Base-by-base conservation (phyloP, 2,113 vertebrate species). In the Diphyllodes magnificus region DNA sequence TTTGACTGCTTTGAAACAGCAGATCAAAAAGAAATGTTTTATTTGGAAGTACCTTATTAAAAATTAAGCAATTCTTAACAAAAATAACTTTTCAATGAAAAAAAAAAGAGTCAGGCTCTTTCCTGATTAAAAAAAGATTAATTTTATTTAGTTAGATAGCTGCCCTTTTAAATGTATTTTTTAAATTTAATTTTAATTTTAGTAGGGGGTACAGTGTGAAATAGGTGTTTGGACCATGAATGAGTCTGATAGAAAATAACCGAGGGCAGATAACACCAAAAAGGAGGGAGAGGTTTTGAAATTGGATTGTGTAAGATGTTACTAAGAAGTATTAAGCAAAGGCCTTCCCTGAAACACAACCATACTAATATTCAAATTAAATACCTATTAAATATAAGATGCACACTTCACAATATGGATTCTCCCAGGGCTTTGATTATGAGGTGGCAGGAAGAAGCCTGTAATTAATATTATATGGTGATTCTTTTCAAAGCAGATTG, bases 351-450 rank as follows among this genome's bases (percentile, higher is more conserved):
- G 59, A 92, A 92, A 94, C 49, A 63, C 50, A 70, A 33, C 45
- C 70, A 42, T 21, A 31, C 31, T 64, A 82, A 80, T 85, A 88
- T 35, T 92, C 45, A 92, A 90, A 90, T 92, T 76, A 80, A 86
- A 69, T 88, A 90, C 21, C 61, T 93, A 80, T 93, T 63, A 92
- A 80, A 93, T 83, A 63, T 59, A 81, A 92, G 82, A 47, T 86
- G 31, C 19, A 42, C 24, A 33, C 71, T 66, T 59, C 76, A 83
- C 71, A 90, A 47, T 70, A 66, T 15, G 51, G 42, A 70, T 90
- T 90, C 60, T 86, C 91, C 39, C 72, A 84, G 60, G 71, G 33
- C 76, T 94, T 92, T 90, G 80, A 77, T 94, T 95, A 88, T 54
- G 79, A 88, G 33, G 76, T 66, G 16, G 33, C 50, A 92, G 72